Conservation (phyloP, 2,113 vertebrate species). For the Callithrix jacchus region DNA sequence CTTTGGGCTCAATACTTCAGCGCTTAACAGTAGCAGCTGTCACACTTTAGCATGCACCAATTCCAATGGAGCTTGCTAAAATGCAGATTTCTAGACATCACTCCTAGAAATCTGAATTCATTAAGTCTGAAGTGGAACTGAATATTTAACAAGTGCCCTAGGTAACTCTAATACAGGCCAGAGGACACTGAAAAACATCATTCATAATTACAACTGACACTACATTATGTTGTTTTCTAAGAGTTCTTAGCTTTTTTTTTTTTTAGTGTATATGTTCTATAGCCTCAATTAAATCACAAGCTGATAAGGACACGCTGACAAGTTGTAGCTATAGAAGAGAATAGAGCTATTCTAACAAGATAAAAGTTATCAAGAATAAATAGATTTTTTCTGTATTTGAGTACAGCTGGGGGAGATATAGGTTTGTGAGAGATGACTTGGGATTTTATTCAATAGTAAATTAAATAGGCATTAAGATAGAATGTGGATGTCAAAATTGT, state of each 20-base stretch:
- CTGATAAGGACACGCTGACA: neutral
- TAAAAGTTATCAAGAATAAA: slow-evolving; percentile 34
- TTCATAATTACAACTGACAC: neutral
- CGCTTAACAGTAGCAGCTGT: neutral
- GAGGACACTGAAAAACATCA: neutral
- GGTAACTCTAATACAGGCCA: neutral
- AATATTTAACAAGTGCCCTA: neutral
- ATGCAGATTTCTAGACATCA: neutral
- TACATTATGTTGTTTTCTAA: neutral
- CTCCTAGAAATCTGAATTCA: slow-evolving; percentile 21
- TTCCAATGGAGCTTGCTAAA: neutral
- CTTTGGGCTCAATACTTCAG: neutral
- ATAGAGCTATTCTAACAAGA: slow-evolving; percentile 44
- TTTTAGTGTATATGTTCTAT: neutral
- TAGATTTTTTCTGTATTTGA: slow-evolving; percentile 2
- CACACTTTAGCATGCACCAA: neutral
- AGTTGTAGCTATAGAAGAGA: slow-evolving; percentile 35
- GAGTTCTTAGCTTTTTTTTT: slow-evolving; percentile 19
- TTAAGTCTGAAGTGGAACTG: neutral
- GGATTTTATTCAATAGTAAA: slow-evolving; percentile 13
- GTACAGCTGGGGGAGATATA: neutral
- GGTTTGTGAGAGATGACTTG: slow-evolving; percentile 18
- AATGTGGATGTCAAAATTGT: slow-evolving; percentile 18
- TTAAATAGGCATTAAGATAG: slow-evolving; percentile 5
- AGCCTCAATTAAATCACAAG: slow-evolving; percentile 31